phyloP scores from a whole-genome alignment of 1,140 invertebrate genomes.

The Rhagoletis pomonella region DNA sequence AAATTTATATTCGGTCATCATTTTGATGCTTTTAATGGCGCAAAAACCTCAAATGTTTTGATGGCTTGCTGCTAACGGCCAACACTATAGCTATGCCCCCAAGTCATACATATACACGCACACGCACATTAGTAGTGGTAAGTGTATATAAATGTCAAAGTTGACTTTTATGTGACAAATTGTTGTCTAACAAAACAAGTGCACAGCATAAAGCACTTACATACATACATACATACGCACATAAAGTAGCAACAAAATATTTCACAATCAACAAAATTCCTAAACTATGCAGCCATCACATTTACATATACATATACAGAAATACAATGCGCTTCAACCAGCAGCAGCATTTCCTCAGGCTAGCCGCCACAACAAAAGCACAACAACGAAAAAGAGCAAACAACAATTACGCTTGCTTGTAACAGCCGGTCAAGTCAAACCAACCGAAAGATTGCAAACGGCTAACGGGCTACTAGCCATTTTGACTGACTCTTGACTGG shows the following conservation, averaged over 20 bases:
- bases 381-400: not conserved
- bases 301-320: not conserved
- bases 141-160: slow-evolving; percentile 36
- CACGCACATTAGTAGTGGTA: not conserved
- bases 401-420: slow-evolving; percentile 3
- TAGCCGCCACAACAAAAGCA: not conserved
- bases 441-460: not conserved
- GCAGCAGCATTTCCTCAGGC: not conserved
- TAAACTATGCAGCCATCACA: not conserved
- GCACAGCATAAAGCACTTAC: not conserved
- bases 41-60: not conserved
- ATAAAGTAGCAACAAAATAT: not conserved
- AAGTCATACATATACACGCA: not conserved
- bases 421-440: slow-evolving; percentile 2
- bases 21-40: not conserved
- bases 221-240: no score
- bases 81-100: not conserved
- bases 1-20: slow-evolving; percentile 9
- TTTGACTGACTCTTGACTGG: no score
- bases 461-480: not conserved
- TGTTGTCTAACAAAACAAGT: slow-evolving; percentile 26
- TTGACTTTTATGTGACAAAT: slow-evolving; percentile 48
- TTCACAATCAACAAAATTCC: not conserved
- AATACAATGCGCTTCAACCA: no score
- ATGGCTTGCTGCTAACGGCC: not conserved